phyloP scores from a whole-genome alignment of 2,113 vertebrate genomes.

The Capreolus pygargus region DNA sequence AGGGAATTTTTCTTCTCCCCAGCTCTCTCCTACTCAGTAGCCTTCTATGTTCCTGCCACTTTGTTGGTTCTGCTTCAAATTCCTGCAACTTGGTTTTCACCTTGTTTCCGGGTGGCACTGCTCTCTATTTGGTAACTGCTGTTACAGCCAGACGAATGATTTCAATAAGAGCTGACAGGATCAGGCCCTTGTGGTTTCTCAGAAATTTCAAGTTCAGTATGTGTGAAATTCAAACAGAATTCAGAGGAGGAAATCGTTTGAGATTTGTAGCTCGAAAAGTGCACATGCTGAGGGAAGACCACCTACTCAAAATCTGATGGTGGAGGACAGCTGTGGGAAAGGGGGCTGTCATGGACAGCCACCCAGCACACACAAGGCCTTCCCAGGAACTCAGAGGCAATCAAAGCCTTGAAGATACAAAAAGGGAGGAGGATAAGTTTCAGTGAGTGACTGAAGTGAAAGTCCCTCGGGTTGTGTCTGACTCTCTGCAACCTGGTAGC shows the following conservation, averaged over 20 bases:
- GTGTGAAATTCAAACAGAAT: constrained; percentile 16
- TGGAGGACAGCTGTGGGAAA: not conserved
- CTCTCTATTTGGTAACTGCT: not conserved
- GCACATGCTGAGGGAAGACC: not conserved
- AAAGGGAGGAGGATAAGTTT: not conserved
- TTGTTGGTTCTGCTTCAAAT: not conserved
- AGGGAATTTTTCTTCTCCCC: not conserved
- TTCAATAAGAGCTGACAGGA: not conserved
- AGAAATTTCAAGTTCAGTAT: constrained; percentile 4
- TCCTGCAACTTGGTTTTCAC: not conserved
- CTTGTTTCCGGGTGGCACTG: not conserved
- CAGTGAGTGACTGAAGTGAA: not conserved
- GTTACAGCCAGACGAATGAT: not conserved
- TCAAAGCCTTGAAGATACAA: not conserved
- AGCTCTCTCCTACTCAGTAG: not conserved
- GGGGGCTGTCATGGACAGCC: not conserved
- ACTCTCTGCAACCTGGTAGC: not conserved
- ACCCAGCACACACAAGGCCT: not conserved
- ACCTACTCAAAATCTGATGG: not conserved
- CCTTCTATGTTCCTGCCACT: not conserved
- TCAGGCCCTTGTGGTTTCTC: not conserved
- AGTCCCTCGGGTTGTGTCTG: rapidly evolving
- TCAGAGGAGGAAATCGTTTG: not conserved
- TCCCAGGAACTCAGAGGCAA: not conserved
- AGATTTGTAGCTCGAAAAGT: not conserved